Percentiles rank a stretch among this genome's conserved stretches.
Evolutionary conservation across 2,113 vertebrate species (phyloP).

Genomic region (Pelecanoides urinatrix): DNA sequence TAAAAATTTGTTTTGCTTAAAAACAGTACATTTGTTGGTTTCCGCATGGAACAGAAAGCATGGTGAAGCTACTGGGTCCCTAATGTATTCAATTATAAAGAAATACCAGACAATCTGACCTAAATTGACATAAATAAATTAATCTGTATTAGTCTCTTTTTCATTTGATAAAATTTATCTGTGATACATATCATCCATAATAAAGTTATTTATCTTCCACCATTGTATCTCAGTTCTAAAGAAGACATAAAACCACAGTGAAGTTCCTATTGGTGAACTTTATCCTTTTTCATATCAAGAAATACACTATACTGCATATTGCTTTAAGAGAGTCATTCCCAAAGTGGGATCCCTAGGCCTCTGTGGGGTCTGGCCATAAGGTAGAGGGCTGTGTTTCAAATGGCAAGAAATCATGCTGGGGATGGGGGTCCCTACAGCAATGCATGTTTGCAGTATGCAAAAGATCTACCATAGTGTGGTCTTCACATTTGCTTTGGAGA

Average conservation of each 20-base stretch:
- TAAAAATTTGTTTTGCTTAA: background rate
- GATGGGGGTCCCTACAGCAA: background rate
- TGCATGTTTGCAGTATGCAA: background rate
- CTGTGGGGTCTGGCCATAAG: background rate
- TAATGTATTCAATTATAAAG: background rate
- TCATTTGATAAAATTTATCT: background rate
- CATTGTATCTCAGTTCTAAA: background rate
- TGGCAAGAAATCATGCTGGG: background rate
- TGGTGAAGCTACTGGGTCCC: no score
- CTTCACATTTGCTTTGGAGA: background rate
- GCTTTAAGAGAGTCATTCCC: background rate
- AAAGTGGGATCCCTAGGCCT: background rate
- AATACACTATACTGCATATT: background rate
- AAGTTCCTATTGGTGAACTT: background rate
- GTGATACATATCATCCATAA: background rate
- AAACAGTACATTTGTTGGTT: background rate
- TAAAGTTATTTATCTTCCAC: background rate
- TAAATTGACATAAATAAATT: background rate
- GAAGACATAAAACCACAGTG: background rate
- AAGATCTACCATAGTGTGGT: rapidly evolving
- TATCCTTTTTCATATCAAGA: background rate
- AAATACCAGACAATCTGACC: background rate
- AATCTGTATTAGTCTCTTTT: background rate
- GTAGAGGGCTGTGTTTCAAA: background rate
- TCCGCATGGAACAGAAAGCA: background rate